A percentile compares a stretch with the other conserved stretches of the same genome.
Evolutionary conservation across 2,113 vertebrate species (phyloP).

Genomic region (Trematocara macrostoma): DNA sequence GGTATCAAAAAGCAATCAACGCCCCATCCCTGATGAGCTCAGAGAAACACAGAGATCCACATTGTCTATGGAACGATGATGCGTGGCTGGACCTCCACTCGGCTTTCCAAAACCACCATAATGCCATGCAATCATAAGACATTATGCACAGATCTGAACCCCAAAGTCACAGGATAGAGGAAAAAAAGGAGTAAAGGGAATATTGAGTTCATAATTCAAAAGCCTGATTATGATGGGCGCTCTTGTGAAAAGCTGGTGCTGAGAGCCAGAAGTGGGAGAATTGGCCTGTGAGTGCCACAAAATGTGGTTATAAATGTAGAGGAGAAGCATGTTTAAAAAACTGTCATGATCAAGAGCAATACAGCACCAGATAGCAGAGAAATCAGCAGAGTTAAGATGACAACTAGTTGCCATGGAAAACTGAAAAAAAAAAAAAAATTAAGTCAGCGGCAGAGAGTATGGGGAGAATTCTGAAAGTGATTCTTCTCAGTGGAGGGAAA

Average conservation of each 20-base stretch:
- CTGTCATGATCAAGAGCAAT: slow-evolving; percentile 55
- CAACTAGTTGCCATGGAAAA: slow-evolving; percentile 55
- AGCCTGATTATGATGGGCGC: slow-evolving; percentile 67
- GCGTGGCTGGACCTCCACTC: slow-evolving; percentile 60
- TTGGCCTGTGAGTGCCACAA: slow-evolving; percentile 56
- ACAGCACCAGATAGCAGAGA: slow-evolving; percentile 29
- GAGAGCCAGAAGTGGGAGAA: slow-evolving; percentile 62
- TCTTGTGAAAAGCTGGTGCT: slow-evolving; percentile 58
- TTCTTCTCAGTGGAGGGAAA: slow-evolving; percentile 45
- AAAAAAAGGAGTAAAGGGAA: slow-evolving; percentile 35
- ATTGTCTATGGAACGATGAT: slow-evolving; percentile 72
- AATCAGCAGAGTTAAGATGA: slow-evolving; percentile 47
- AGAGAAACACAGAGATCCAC: slow-evolving; percentile 68
- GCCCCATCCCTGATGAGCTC: slow-evolving; percentile 79
- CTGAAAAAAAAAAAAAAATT: not conserved
- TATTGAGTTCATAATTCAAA: slow-evolving; percentile 68
- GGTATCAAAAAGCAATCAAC: slow-evolving; percentile 83
- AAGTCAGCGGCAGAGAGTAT: slow-evolving; percentile 14
- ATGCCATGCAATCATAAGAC: slow-evolving; percentile 74
- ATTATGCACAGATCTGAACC: slow-evolving; percentile 75
- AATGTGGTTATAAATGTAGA: slow-evolving; percentile 57
- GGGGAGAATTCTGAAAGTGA: slow-evolving; percentile 36
- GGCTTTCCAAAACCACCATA: slow-evolving; percentile 65
- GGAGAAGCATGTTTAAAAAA: slow-evolving; percentile 55
- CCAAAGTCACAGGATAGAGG: slow-evolving; percentile 59